Percentiles rank a stretch among this genome's conserved stretches.
phyloP scores from a whole-genome alignment of 2,888 invertebrate genomes.

The Isoperla grammatica region DNA sequence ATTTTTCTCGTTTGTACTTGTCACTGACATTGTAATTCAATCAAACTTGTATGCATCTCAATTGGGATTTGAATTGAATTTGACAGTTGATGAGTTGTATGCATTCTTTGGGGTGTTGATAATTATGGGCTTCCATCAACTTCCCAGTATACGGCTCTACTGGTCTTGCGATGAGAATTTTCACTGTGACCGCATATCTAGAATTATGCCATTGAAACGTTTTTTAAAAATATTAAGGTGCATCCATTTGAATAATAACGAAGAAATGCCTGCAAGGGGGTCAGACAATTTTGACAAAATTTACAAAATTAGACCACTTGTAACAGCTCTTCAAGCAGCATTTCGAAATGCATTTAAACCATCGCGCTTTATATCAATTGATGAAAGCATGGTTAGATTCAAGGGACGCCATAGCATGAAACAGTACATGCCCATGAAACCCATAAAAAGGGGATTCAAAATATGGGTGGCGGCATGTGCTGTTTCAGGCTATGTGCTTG shows the following conservation, averaged over 20 bases:
- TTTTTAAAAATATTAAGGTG: slow-evolving; percentile 11
- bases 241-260: slow-evolving; percentile 7
- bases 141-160: slow-evolving; percentile 13
- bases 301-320: slow-evolving; percentile 34
- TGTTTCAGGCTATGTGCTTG: slow-evolving; percentile 26
- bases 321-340: slow-evolving; percentile 23
- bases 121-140: slow-evolving; percentile 16
- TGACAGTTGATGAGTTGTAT: slow-evolving; percentile 1
- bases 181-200: background rate
- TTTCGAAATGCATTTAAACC: slow-evolving; percentile 25
- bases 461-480: slow-evolving; percentile 33
- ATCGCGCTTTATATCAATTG: slow-evolving; percentile 28
- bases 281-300: slow-evolving; percentile 32
- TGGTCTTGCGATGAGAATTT: slow-evolving; percentile 19
- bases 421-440: slow-evolving; percentile 34
- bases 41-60: slow-evolving; percentile 11
- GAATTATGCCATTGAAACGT: no score
- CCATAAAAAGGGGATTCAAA: slow-evolving; percentile 35
- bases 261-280: slow-evolving; percentile 12
- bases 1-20: background rate
- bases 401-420: slow-evolving; percentile 33
- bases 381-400: slow-evolving; percentile 36
- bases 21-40: slow-evolving; percentile 8
- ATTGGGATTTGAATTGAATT: background rate
- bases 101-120: slow-evolving; percentile 14